Percentiles rank a stretch among this genome's conserved stretches.
Evolutionary conservation across 1,140 invertebrate genomes (phyloP).

Genomic region (Protaetia brevitarsis): DNA sequence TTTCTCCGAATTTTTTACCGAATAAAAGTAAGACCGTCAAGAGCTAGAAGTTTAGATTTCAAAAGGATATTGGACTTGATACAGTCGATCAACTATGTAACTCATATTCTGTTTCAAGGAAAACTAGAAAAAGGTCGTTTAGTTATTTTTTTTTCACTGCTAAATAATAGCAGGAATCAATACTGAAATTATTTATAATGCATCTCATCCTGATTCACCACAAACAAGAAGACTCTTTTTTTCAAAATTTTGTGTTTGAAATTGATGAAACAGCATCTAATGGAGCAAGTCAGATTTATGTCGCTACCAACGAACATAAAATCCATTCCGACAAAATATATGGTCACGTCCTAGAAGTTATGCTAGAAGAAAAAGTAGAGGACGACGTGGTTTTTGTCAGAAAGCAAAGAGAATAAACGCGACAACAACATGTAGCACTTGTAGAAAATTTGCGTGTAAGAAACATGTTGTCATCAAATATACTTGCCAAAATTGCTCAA

Average conservation of each 20-base stretch:
- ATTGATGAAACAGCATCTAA: conserved; percentile 28
- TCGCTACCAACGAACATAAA: conserved; percentile 24
- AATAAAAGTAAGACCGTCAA: conserved; percentile 23
- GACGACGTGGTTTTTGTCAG: conserved; percentile 23
- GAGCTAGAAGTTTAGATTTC: conserved; percentile 34
- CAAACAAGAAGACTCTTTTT: conserved; percentile 24
- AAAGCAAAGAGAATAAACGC: conserved; percentile 25
- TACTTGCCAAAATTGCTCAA: not conserved
- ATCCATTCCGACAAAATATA: conserved; percentile 25
- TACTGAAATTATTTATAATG: not conserved
- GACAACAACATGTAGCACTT: conserved; percentile 25
- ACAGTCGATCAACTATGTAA: conserved; percentile 45
- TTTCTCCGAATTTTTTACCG: conserved; percentile 39
- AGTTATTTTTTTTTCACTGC: conserved; percentile 43
- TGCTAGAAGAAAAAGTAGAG: conserved; percentile 27
- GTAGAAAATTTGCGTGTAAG: conserved; percentile 20
- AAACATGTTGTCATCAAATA: conserved; percentile 14
- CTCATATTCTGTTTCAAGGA: conserved; percentile 43
- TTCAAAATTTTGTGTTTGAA: conserved; percentile 24
- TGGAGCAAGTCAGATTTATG: conserved; percentile 22
- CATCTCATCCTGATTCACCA: not conserved
- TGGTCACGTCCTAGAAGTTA: not conserved
- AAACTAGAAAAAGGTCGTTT: conserved; percentile 42
- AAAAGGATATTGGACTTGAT: conserved; percentile 43
- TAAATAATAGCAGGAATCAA: conserved; percentile 23